A percentile compares a stretch with the other conserved stretches of the same genome.
These are phyloP conservation scores for Atlantisia rogersi DNA, from an alignment of 2,113 vertebrate genomes.

Conservation along the genomic window DNA sequence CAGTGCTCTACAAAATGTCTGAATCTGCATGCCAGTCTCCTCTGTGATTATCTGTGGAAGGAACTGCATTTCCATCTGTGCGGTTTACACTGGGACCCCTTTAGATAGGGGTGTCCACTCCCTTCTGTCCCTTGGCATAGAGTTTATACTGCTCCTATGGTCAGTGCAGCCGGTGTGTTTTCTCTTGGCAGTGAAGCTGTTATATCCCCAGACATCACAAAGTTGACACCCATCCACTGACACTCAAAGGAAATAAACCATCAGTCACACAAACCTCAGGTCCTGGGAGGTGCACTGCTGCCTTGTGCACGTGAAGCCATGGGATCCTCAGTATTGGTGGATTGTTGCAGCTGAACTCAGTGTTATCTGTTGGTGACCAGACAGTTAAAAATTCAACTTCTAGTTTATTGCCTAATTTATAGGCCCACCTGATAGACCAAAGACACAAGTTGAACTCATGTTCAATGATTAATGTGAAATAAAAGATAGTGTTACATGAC, in stretches of 20 bases:
- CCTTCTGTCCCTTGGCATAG: not conserved
- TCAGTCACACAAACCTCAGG: no score
- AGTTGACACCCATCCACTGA: not conserved
- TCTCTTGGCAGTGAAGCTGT: not conserved
- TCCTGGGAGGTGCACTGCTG: not conserved
- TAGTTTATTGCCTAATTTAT: not conserved
- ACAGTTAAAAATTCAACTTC: not conserved
- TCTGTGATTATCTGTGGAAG: not conserved
- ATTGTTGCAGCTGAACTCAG: not conserved
- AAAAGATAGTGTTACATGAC: not conserved
- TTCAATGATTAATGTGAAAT: conserved; percentile 30
- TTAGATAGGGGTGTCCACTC: not conserved
- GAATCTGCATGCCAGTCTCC: not conserved
- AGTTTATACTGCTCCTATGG: not conserved
- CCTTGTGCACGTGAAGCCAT: accelerated
- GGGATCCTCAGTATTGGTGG: not conserved
- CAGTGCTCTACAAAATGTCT: not conserved
- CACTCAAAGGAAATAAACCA: not conserved
- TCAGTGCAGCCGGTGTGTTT: accelerated
- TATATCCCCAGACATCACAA: not conserved
- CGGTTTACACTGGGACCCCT: not conserved
- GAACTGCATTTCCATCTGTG: not conserved
- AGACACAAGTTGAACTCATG: not conserved
- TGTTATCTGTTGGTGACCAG: not conserved
- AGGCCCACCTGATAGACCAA: not conserved